Conservation (phyloP, 1,140 invertebrate genomes). For the Meloidogyne exigua region DNA sequence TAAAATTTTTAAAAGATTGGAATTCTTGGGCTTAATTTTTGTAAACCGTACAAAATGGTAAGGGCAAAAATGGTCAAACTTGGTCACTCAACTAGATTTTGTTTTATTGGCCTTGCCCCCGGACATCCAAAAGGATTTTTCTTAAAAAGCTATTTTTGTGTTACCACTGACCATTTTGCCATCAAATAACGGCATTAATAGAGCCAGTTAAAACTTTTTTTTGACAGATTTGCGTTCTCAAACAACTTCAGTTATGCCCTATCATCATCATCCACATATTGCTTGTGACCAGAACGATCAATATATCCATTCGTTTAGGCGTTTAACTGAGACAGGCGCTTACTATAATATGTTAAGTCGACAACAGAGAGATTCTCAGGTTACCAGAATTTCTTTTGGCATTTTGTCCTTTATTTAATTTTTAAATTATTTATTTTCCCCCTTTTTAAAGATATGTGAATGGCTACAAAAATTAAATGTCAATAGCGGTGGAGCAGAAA, state of each 20-base stretch:
- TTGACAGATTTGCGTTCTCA: conserved; percentile 11
- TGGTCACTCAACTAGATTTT: no score
- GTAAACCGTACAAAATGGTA: no score
- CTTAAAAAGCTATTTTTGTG: neutral
- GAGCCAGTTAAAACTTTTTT: neutral
- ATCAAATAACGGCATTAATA: neutral
- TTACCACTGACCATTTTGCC: neutral
- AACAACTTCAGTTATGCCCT: neutral
- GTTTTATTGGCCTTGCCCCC: no score
- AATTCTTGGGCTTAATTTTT: neutral
- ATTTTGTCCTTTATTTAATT: neutral
- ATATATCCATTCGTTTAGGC: conserved; percentile 5
- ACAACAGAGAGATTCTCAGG: conserved; percentile 26
- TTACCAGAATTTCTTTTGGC: neutral
- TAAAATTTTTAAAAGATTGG: neutral
- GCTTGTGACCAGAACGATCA: neutral
- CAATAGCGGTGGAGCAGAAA: neutral
- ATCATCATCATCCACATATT: neutral
- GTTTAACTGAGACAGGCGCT: conserved; percentile 17
- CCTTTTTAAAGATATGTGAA: conserved; percentile 11
- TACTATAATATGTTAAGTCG: conserved; percentile 3
- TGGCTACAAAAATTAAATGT: conserved; percentile 17
- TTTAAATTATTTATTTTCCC: neutral
- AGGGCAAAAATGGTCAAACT: no score
- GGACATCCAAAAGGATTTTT: neutral